Base-by-base conservation (phyloP, 2,888 invertebrate species). In the Hipparchia sbordonii region DNA sequence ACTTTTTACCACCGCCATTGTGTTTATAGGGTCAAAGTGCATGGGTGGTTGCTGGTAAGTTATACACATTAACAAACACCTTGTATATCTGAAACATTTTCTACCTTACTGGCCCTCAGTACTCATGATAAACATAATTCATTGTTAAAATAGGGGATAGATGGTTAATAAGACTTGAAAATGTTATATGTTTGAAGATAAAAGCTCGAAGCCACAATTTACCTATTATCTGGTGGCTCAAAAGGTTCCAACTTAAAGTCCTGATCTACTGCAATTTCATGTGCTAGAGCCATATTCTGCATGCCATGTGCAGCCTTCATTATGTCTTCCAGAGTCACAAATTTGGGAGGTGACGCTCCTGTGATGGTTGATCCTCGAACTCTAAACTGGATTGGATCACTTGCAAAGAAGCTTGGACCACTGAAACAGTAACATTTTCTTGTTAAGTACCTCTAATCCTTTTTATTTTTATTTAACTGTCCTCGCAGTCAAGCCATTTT, bases 191-290 rank as follows among this genome's bases (percentile, higher is more conserved):
- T 6, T 1, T n/a, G 2, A 57, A 57, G 8, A 57, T 23, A 23
- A 23, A 23, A 23, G 23, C 23, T 23, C 23, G 1, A 23, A 23
- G 23, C 23, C 23, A 23, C 23, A 23, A 65, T 1, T 70, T 71
- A 96, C 96, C 96, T 96, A 81, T 96, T 95, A 82, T 96, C 95
- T 79, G 97, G 96, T 8, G 97, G 96, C 78, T 97, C 96, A 82
- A 96, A 95, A 72, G 97, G 96, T 83, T 97, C 96, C 80, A 99
- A 87, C 83, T 97, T 96, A 82, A 99, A 99, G 85, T 98, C 97
- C 75, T 97, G 96, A 87, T 99, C 98, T 4, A 99, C 96, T 2
- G 98, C 98, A 78, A 99, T 99, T 89, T 99, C 99, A 92, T 99
- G 99, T 0, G 98, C 98, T 57, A 99, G 89, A 6, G 97, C 97